These are phyloP conservation scores for Hemicordylus capensis DNA, from an alignment of 2,113 vertebrate species.

Conservation along the genomic window DNA sequence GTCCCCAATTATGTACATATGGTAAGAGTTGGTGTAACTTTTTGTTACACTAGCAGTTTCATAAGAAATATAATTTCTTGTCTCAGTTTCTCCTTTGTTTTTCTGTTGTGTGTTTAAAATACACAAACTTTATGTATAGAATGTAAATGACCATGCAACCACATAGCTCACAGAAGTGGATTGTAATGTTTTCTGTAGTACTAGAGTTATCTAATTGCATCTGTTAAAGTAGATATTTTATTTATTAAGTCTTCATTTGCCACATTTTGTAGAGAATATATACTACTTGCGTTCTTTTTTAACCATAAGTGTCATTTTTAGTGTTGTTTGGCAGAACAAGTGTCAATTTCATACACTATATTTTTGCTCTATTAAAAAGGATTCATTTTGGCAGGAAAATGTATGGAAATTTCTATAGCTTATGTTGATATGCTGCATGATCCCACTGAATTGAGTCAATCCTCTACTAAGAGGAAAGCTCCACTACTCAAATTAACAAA, in stretches of 20 bases:
- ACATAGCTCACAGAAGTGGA: conserved; percentile 25
- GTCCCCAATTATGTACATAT: conserved; percentile 79
- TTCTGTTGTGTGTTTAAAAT: conserved; percentile 55
- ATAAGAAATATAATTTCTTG: conserved; percentile 52
- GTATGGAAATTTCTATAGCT: conserved; percentile 68
- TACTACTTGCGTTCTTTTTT: conserved; percentile 23
- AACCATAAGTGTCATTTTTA: conserved; percentile 29
- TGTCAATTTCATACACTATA: conserved; percentile 67
- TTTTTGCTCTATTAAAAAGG: conserved; percentile 69
- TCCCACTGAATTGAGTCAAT: conserved; percentile 83
- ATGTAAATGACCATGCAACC: conserved; percentile 23
- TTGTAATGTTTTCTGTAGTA: conserved; percentile 41
- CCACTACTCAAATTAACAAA: conserved; percentile 80
- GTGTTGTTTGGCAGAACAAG: conserved; percentile 47
- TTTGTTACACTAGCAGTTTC: conserved; percentile 74
- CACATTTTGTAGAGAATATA: conserved; percentile 44
- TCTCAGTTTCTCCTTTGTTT: conserved; percentile 59
- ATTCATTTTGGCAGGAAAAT: conserved; percentile 73
- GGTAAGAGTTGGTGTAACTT: conserved; percentile 73
- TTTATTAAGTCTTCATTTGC: conserved; percentile 43
- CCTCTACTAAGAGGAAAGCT: conserved; percentile 73
- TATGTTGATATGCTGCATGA: conserved; percentile 85
- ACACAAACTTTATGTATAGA: conserved; percentile 39
- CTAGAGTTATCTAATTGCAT: conserved; percentile 37
- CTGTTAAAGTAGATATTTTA: conserved; percentile 26